These are phyloP conservation scores for Platichthys stellatus DNA, from an alignment of 2,113 vertebrate genomes.

Conservation along the genomic window DNA sequence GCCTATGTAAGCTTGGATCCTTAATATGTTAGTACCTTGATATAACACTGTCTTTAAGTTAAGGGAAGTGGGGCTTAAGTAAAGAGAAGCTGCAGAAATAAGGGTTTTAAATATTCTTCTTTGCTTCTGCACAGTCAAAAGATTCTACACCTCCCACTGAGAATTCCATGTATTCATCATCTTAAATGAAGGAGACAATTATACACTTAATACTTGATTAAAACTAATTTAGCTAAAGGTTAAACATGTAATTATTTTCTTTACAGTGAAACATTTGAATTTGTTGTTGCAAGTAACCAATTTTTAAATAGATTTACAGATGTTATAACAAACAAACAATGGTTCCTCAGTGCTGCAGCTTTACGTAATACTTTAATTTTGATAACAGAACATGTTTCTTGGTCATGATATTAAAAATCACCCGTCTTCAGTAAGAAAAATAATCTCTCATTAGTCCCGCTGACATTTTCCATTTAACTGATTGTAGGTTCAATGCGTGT, in stretches of 20 bases:
- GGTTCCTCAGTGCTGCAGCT: conserved; percentile 42
- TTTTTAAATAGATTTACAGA: conserved; percentile 56
- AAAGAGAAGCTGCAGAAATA: neutral
- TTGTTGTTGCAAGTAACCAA: neutral
- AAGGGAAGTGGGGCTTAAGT: neutral
- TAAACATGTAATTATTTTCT: neutral
- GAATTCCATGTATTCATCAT: neutral
- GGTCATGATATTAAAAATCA: conserved; percentile 21
- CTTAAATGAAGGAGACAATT: neutral
- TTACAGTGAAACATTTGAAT: neutral
- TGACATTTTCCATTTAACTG: conserved; percentile 13
- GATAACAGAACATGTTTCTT: conserved; percentile 28
- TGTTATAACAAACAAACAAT: conserved; percentile 56
- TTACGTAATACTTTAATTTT: conserved; percentile 51
- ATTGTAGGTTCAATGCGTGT: conserved; percentile 41
- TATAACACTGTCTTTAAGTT: neutral
- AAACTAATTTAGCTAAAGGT: too few relatives aligned
- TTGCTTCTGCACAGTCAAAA: neutral
- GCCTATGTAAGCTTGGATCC: neutral
- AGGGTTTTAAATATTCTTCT: neutral
- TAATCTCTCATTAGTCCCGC: neutral
- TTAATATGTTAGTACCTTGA: neutral
- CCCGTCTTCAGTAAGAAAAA: neutral
- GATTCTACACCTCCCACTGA: neutral
- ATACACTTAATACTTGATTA: neutral